Base-by-base conservation (phyloP, 2,888 invertebrate genomes). In the Drosophila acutilabella region DNA sequence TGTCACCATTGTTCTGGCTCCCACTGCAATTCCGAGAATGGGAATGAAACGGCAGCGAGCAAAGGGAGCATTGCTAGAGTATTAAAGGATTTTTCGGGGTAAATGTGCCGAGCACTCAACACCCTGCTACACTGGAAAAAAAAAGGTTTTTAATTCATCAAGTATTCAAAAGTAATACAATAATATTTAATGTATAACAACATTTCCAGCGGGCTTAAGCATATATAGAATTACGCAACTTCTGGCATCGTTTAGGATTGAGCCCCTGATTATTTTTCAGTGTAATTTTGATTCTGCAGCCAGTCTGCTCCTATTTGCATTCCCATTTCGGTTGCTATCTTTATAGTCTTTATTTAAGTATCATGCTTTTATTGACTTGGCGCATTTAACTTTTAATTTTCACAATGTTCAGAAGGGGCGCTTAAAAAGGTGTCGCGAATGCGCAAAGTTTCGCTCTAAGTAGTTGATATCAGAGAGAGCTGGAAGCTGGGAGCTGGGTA, bases 311-410 rank as follows among this genome's bases (percentile, higher is more conserved):
- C 45, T 45, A 64, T 69, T 51, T 52, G 52, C 59, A 52, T 60
- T 51, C 36, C 61, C 20, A 23, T 41, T 41, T 30, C 38, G 33
- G 33, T 42, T 69, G 30, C 42, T 45, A 44, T 64, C 57, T 52
- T 58, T 40, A 64, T 50, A 36, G 56, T 14, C 45, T 76, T 80
- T 71, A 71, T 75, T 80, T 79, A 69, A 71, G 80, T 80, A 83
- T 83, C 77, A 73, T 65, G 74, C 71, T 79, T 84, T 84, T 84
- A 84, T 86, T 84, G 84, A 84, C 84, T 84, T 75, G 74, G 68
- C 72, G 77, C 80, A 70, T 87, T 85, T 81, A 85, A 85, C 85
- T 85, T 85, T 87, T 87, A 81, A 84, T 87, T 85, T 88, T 70
- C 36, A 48, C 48, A 57, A 50, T 50, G 30, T 53, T 72, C 68